A percentile compares a stretch with the other conserved stretches of the same genome.
Conservation (phyloP, 2,888 invertebrate species). For the Metalampra italica region DNA sequence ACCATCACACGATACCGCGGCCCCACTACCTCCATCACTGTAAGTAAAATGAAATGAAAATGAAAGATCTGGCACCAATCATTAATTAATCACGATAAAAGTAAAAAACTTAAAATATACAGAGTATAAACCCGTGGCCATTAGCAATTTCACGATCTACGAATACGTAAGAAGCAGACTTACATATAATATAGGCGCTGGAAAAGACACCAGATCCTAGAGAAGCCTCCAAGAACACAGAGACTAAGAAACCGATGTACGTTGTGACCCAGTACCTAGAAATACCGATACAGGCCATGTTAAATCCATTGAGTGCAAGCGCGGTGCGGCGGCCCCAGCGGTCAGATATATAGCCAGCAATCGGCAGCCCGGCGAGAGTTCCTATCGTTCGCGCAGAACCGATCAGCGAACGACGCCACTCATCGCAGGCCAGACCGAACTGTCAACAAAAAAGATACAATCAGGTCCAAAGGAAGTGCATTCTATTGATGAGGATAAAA, state of each 20-base stretch:
- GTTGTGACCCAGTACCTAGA: conserved; percentile 77
- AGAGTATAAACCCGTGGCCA: too few species aligned
- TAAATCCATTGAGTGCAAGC: conserved; percentile 73
- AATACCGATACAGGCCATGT: conserved; percentile 81
- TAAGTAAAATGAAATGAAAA: not conserved
- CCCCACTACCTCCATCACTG: conserved; percentile 86
- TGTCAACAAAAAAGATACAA: conserved; percentile 34
- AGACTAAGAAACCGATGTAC: conserved; percentile 81
- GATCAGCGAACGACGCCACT: conserved; percentile 84
- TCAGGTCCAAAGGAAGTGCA: not conserved
- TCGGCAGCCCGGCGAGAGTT: conserved; percentile 81
- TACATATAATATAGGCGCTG: conserved; percentile 84
- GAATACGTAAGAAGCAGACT: conserved; percentile 20
- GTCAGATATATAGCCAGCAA: conserved; percentile 85
- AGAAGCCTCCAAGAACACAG: conserved; percentile 83
- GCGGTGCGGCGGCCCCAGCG: conserved; percentile 81
- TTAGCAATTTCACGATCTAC: too few species aligned
- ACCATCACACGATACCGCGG: conserved; percentile 83
- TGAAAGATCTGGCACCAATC: too few species aligned
- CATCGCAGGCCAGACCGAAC: conserved; percentile 80
- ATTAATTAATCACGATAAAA: too few species aligned
- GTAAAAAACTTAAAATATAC: too few species aligned
- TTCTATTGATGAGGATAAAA: too few species aligned
- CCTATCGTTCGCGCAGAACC: conserved; percentile 84
- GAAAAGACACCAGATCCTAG: conserved; percentile 83